Percentiles rank a stretch among this genome's conserved stretches.
Evolutionary conservation across 2,113 vertebrate species (phyloP).

Genomic region (Vicugna pacos): DNA sequence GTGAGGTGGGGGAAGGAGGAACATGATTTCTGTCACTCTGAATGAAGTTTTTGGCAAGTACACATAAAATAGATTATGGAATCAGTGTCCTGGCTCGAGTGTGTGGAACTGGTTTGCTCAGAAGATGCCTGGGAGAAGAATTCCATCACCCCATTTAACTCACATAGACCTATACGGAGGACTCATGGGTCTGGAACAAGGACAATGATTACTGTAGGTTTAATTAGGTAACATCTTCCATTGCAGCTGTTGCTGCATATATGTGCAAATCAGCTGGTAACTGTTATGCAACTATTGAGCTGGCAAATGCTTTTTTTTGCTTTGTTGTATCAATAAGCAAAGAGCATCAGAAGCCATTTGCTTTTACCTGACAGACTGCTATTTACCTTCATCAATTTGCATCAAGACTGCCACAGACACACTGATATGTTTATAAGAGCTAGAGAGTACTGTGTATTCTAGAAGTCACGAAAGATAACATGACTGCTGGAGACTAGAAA

Average conservation of each 20-base stretch:
- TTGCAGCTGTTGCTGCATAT: neutral
- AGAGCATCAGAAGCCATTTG: neutral
- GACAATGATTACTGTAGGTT: neutral
- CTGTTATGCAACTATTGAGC: neutral
- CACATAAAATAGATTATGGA: neutral
- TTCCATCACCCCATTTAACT: neutral
- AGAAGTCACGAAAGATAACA: neutral
- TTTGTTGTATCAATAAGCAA: neutral
- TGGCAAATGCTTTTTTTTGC: neutral
- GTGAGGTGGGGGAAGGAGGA: neutral
- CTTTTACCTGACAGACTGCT: neutral
- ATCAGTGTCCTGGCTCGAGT: neutral
- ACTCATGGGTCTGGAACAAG: neutral
- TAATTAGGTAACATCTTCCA: neutral
- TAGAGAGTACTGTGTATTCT: neutral
- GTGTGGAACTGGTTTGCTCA: neutral
- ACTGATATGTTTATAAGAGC: neutral
- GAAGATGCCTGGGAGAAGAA: neutral
- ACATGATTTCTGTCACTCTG: neutral
- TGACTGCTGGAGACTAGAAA: constrained; percentile 1
- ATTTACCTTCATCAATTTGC: neutral
- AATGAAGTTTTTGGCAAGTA: neutral
- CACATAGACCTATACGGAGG: neutral
- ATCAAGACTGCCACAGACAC: neutral
- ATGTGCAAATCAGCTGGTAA: neutral